A percentile compares a stretch with the other conserved stretches of the same genome.
phyloP scores from a whole-genome alignment of 2,113 vertebrate genomes.

The Jaculus jaculus region DNA sequence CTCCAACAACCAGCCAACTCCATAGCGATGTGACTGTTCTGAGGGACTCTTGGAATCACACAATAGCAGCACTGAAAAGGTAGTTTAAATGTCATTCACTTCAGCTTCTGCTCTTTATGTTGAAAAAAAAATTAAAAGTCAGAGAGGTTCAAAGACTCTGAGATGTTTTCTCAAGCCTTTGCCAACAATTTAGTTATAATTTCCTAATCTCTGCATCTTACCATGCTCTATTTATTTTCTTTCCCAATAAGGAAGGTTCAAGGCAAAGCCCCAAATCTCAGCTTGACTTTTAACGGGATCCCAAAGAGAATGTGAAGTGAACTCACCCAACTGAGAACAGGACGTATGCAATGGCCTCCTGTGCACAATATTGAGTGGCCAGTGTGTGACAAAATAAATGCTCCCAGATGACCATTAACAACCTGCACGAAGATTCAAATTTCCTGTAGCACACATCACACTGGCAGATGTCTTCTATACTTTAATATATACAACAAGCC shows the following conservation, averaged over 20 bases:
- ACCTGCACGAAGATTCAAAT: background rate
- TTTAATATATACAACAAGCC: conserved; percentile 8
- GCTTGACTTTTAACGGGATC: background rate
- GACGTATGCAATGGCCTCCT: background rate
- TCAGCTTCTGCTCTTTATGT: background rate
- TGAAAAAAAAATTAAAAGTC: conserved; percentile 29
- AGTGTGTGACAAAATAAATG: background rate
- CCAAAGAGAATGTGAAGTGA: background rate
- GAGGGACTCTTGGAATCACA: background rate
- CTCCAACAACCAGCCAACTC: background rate
- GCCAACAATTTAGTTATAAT: background rate
- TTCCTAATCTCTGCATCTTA: background rate
- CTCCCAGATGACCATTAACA: background rate
- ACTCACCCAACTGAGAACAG: background rate
- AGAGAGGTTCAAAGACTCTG: background rate
- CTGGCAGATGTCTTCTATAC: background rate
- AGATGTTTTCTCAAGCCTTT: background rate
- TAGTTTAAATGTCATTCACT: background rate
- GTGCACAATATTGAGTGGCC: background rate
- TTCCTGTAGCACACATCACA: background rate
- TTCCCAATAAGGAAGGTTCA: background rate
- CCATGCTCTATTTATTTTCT: background rate
- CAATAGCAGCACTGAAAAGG: background rate
- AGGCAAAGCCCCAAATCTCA: background rate
- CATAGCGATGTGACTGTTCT: background rate